Conservation (phyloP, 1,140 invertebrate species). For the Trichogramma pretiosum region DNA sequence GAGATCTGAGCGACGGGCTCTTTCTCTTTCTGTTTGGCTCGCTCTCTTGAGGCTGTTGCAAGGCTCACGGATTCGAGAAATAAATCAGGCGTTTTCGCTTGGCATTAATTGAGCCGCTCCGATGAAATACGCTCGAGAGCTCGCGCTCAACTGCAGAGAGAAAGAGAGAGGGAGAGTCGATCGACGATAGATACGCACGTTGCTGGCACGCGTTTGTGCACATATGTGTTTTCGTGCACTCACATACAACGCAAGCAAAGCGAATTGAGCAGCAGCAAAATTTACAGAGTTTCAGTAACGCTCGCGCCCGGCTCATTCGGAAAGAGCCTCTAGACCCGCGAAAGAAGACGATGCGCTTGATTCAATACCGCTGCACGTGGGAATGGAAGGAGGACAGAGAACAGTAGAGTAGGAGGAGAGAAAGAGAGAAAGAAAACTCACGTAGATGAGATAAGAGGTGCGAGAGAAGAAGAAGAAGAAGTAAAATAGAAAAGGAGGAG, state of each 20-base stretch:
- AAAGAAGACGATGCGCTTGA: no score
- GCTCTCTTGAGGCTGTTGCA: background rate
- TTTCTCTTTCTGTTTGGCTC: background rate
- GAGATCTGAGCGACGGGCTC: background rate
- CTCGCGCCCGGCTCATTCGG: no score
- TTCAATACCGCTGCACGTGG: slow-evolving; percentile 3
- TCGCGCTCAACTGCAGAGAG: background rate
- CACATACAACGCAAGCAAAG: no score
- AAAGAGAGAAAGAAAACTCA: slow-evolving; percentile 14
- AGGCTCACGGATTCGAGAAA: slow-evolving; percentile 35
- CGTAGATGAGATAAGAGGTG: slow-evolving; percentile 11
- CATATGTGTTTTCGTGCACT: no score
- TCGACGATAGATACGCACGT: background rate
- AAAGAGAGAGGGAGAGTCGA: background rate
- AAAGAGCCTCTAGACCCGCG: no score
- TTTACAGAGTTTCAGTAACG: no score
- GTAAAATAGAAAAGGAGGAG: background rate
- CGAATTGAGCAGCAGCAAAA: no score
- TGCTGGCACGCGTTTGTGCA: slow-evolving; percentile 3
- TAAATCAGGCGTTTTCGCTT: slow-evolving; percentile 36
- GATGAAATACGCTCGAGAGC: slow-evolving; percentile 34
- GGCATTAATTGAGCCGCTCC: slow-evolving; percentile 45
- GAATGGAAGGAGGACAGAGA: slow-evolving; percentile 4
- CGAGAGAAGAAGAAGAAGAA: slow-evolving; percentile 14
- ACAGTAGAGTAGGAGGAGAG: slow-evolving; percentile 1